Evolutionary conservation across 2,888 invertebrate species (phyloP), one percentile per base, ranked within the genome.

Genomic region (Prostheceraeus crozeri): DNA sequence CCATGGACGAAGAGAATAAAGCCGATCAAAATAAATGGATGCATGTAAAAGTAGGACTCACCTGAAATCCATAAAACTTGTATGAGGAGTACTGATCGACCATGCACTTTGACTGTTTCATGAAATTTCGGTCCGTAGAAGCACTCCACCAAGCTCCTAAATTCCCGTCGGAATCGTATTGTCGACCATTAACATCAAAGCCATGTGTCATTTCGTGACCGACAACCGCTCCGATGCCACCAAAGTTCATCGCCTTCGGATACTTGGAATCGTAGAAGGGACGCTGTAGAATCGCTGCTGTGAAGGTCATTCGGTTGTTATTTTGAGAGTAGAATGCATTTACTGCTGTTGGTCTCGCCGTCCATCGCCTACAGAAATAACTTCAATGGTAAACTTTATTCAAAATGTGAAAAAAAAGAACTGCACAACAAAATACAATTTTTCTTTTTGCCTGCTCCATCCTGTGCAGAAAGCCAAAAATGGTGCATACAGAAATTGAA

Each of bases 81-180:
- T 88, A 91, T 76, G 82, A 79, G 57, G 85, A 82, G 74, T 98
- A 98, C 75, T 98, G 96, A 33, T 88, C 83, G 8, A 85, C 82
- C 64, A 90, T 84, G 72, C 98, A 98, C 69, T 87, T 83, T 0
- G 91, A 86, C 60, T 86, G 83, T 36, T 84, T 81, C 70, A 89
- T 88, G 76, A 98, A 98, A 58, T 83, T 83, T 0, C 82, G 83
- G 60, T 93, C 86, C 0, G 96, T 94, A 10, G 83, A 83, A 68
- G 88, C 85, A 70, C 91, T 89, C 98, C 98, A 98, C 96, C 98
- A 99, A 65, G 87, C 87, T 72, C 90, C 85, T 61, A 98, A 79
- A 76, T 96, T 96, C 0, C 98, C 98, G 68, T 85, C 82, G 77
- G 85, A 85, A 73, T 98, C 96, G 76, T 91, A 98, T 76, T 93